Evolutionary conservation across 2,797 vertebrate species (phyloP), one percentile per base, ranked within the genome.

Genomic region (Anableps anableps): DNA sequence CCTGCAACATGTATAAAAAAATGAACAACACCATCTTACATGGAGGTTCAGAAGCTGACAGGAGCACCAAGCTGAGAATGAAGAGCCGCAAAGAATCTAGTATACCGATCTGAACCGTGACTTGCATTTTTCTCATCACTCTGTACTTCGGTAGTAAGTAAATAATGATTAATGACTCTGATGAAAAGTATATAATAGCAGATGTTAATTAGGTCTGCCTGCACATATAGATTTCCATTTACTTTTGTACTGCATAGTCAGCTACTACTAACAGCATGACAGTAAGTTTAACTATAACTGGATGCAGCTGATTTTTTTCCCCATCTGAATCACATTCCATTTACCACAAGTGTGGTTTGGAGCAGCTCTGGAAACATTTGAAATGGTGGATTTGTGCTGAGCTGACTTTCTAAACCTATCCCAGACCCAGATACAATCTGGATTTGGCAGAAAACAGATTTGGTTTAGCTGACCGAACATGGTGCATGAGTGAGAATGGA

Each of bases 401-500:
- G 23, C 50, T 29, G 34, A 71, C 66, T 78, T 23, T 50, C 26
- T 77, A 53, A 31, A 72, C 45, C 55, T 41, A 47, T 45, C 34
- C 53, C 51, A 60, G n/a, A 60, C 34, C 53, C 51, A 60, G n/a
- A 60, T 16, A 60, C 68, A 72, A 36, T 72, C 21, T 60, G 13
- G 60, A 36, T 48, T 48, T 38, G 60, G 45, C 43, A 34, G 45
- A 50, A 66, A 66, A n/a, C 16, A 41, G 48, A 79, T 73, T 29
- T 43, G 48, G 19, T 51, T 38, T 74, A 62, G 19, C 58, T 66
- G 72, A 50, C 34, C 43, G 71, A 47, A 38, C 71, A 51, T 74
- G n/a, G 36, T 38, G n/a, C 36, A 31, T 76, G 72, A 84, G 71
- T 36, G 66, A 81, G 72, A 68, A 70, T 78, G 72, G 71, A 78